Conservation (phyloP, 2,888 invertebrate species). For the Plagodis dolabraria region DNA sequence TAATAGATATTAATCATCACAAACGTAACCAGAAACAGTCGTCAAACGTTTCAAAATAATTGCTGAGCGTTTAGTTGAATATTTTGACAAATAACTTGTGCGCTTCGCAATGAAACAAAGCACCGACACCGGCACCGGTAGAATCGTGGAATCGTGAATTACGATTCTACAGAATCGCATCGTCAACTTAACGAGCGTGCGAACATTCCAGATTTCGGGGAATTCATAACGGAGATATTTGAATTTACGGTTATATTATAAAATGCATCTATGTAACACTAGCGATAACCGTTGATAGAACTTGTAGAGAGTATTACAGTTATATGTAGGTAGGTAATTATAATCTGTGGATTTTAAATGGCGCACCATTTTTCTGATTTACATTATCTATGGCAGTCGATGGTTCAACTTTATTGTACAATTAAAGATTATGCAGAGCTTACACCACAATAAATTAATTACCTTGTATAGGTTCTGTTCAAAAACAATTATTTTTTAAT, state of each 20-base stretch:
- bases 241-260: slow-evolving; percentile 27
- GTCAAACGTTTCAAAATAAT: slow-evolving; percentile 55
- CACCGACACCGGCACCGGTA: slow-evolving; percentile 32
- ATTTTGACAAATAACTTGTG: slow-evolving; percentile 68
- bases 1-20: slow-evolving; percentile 25
- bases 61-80: slow-evolving; percentile 64
- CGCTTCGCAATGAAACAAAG: slow-evolving; percentile 64
- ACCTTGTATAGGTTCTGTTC: too few relatives aligned
- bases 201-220: slow-evolving; percentile 36
- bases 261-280: slow-evolving; percentile 12
- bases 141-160: not conserved
- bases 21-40: slow-evolving; percentile 28
- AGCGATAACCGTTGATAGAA: not conserved
- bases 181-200: slow-evolving; percentile 69
- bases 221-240: slow-evolving; percentile 33
- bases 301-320: too few relatives aligned
- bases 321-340: too few relatives aligned
- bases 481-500: too few relatives aligned
- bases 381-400: too few relatives aligned
- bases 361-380: too few relatives aligned
- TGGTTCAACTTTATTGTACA: too few relatives aligned
- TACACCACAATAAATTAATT: too few relatives aligned
- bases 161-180: slow-evolving; percentile 50
- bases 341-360: too few relatives aligned
- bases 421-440: too few relatives aligned